A percentile compares a stretch with the other conserved stretches of the same genome.
phyloP scores from a whole-genome alignment of 2,888 invertebrate species.

The Trisateles emortualis region DNA sequence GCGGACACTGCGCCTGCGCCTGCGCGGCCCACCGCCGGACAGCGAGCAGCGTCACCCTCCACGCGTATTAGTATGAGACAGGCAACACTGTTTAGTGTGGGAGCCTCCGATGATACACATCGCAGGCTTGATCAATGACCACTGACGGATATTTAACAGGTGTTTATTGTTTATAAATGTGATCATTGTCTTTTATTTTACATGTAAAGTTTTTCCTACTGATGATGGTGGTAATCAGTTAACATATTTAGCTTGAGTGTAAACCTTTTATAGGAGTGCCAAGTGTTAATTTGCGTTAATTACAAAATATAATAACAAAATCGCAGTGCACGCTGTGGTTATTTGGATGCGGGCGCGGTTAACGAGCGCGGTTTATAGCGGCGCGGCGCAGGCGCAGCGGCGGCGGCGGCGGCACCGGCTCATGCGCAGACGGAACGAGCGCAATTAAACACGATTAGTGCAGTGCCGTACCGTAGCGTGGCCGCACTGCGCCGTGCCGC shows the following conservation, averaged over 20 bases:
- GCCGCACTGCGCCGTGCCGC: conserved; percentile 7
- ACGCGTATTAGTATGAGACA: conserved; percentile 14
- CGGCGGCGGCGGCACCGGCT: conserved; percentile 18
- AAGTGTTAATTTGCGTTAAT: background rate
- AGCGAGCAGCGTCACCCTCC: background rate
- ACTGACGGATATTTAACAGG: conserved; percentile 11
- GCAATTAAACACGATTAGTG: conserved; percentile 46
- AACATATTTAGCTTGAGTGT: too few relatives aligned
- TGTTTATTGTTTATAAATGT: conserved; percentile 13
- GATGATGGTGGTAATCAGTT: background rate
- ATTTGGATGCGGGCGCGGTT: conserved; percentile 19
- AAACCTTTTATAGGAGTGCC: background rate
- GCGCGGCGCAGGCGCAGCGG: background rate
- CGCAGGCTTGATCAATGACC: conserved; percentile 11
- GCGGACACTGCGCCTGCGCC: background rate
- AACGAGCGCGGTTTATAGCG: conserved; percentile 55
- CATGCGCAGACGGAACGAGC: conserved; percentile 11
- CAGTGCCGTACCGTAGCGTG: conserved; percentile 12
- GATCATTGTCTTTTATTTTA: conserved; percentile 2
- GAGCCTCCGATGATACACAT: conserved; percentile 36
- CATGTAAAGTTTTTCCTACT: too few relatives aligned
- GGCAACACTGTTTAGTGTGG: conserved; percentile 31
- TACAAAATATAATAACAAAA: conserved; percentile 1
- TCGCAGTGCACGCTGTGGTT: background rate
- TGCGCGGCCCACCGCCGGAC: background rate